A percentile compares a stretch with the other conserved stretches of the same genome.
phyloP scores from a whole-genome alignment of 2,113 vertebrate genomes.

The Bagarius yarrelli region DNA sequence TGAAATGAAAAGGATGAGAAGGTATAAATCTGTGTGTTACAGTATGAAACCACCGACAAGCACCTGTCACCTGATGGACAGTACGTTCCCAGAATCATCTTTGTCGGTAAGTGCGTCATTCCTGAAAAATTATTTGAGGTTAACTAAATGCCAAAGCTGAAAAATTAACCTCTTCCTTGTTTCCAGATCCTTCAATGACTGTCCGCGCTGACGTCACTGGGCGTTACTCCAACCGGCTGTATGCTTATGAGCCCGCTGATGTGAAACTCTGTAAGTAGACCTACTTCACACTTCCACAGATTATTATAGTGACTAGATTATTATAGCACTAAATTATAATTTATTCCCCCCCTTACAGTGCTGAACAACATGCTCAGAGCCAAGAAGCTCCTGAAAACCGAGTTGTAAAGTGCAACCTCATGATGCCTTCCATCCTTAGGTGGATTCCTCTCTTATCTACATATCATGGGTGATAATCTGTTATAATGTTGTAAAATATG shows the following conservation, averaged over 20 bases:
- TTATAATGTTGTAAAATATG: constrained; percentile 54
- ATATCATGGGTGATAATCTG: constrained; percentile 31
- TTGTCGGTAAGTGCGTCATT: constrained; percentile 85
- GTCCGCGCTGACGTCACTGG: constrained; percentile 92
- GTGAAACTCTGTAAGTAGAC: constrained; percentile 77
- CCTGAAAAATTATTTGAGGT: background rate
- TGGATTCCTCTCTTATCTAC: background rate
- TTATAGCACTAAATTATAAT: background rate
- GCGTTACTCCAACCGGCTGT: constrained; percentile 89
- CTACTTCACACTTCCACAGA: background rate
- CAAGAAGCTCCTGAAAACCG: constrained; percentile 72
- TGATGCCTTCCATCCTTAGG: background rate
- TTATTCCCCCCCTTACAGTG: constrained; percentile 61
- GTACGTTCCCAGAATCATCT: constrained; percentile 91
- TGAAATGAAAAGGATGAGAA: background rate
- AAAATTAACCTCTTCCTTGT: background rate
- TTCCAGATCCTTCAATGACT: constrained; percentile 90
- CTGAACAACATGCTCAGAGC: constrained; percentile 70
- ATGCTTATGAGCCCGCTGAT: constrained; percentile 87
- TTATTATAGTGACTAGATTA: background rate
- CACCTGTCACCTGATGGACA: constrained; percentile 91
- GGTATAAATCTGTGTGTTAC: constrained; percentile 14
- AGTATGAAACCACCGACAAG: constrained; percentile 97
- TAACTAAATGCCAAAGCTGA: too few relatives aligned
- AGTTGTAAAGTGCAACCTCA: constrained; percentile 62